Conservation (phyloP, 2,888 invertebrate genomes). For the Belgica antarctica region DNA sequence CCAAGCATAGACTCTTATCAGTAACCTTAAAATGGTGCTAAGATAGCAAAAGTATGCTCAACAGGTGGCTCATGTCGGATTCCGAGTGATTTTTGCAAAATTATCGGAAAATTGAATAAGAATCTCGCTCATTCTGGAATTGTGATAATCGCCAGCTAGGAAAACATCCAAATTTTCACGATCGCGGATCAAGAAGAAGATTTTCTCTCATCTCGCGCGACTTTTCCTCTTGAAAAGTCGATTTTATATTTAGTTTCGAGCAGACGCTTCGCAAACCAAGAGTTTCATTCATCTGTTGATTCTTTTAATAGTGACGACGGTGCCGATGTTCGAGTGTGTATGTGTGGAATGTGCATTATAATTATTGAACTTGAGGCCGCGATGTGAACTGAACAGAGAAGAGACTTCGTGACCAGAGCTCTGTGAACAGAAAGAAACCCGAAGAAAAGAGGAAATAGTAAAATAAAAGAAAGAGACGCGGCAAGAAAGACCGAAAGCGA, state of each 20-base stretch:
- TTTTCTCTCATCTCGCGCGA: neutral
- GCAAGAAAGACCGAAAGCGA: constrained; percentile 4
- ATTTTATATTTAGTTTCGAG: constrained; percentile 18
- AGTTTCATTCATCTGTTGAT: constrained; percentile 11
- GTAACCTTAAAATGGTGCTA: too few species aligned
- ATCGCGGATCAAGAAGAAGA: too few species aligned
- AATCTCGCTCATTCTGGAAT: too few species aligned
- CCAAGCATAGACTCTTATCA: too few species aligned
- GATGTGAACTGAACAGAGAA: neutral
- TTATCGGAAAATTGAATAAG: too few species aligned
- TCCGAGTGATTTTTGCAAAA: too few species aligned
- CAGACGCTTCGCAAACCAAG: constrained; percentile 2
- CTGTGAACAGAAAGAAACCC: neutral
- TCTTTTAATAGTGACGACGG: neutral
- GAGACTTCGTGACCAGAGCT: neutral
- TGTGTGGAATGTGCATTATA: constrained; percentile 15
- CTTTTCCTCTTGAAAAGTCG: neutral
- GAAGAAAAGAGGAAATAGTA: too few species aligned
- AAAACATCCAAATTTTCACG: too few species aligned
- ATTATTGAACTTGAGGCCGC: constrained; percentile 11
- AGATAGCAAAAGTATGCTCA: too few species aligned
- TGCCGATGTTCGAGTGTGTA: neutral
- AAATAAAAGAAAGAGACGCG: too few species aligned
- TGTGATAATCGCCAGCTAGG: too few species aligned
- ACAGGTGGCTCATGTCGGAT: too few species aligned